Conservation (phyloP, 2,797 vertebrate genomes). For the Lepilemur ruficaudatus region DNA sequence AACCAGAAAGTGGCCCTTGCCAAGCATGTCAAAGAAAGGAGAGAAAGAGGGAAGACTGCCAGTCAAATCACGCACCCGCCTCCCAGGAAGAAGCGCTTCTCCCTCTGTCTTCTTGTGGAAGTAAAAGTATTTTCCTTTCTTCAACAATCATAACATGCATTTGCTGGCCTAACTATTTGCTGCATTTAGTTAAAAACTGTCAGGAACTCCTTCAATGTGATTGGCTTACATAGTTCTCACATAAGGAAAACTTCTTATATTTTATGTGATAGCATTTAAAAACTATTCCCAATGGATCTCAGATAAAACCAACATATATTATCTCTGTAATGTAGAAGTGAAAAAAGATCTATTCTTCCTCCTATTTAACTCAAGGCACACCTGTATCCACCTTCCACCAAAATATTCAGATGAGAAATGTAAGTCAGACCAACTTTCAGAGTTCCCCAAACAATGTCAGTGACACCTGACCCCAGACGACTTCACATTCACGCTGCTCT, state of each 20-base stretch:
- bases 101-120: not conserved
- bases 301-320: not conserved
- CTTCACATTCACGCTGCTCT: not conserved
- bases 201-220: not conserved
- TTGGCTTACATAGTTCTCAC: not conserved
- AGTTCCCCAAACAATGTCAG: not conserved
- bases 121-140: not conserved
- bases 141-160: not conserved
- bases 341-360: not conserved
- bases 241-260: not conserved
- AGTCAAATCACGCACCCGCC: not conserved
- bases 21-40: not conserved
- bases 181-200: not conserved
- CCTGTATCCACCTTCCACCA: not conserved
- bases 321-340: not conserved
- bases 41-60: not conserved
- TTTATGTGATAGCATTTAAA: not conserved
- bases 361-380: not conserved
- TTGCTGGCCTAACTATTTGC: not conserved
- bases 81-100: not conserved
- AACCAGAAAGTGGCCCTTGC: not conserved
- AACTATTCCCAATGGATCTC: not conserved
- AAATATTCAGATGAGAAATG: not conserved
- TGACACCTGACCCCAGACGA: not conserved
- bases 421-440: not conserved